Evolutionary conservation across 2,888 invertebrate species (phyloP).

Genomic region (Trachelus troglodyta): DNA sequence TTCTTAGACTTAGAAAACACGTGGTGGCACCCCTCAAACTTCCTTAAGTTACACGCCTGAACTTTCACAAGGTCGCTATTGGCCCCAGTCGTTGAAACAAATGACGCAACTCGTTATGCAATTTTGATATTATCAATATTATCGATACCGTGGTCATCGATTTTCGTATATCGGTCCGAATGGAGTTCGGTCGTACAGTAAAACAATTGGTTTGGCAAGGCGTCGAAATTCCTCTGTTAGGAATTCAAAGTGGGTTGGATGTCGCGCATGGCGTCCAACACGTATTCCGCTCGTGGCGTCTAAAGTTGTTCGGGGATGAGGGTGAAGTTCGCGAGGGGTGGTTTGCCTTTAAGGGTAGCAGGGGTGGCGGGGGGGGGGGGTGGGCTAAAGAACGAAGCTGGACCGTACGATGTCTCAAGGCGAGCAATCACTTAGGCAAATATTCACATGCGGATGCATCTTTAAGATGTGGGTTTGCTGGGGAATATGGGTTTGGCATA

Average conservation of each 20-base stretch:
- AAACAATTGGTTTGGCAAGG: not conserved
- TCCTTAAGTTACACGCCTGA: not conserved
- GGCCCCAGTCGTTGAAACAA: not conserved
- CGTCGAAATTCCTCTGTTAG: not conserved
- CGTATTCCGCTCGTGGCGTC: not conserved
- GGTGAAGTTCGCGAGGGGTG: not conserved
- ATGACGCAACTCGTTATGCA: not conserved
- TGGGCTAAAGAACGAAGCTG: not conserved
- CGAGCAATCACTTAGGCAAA: slow-evolving; percentile 59
- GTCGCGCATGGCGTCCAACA: not conserved
- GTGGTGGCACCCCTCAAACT: not conserved
- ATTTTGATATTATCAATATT: not conserved
- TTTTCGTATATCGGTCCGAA: not conserved
- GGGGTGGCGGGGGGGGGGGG: too few species aligned
- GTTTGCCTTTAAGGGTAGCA: too few species aligned
- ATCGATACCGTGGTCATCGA: not conserved
- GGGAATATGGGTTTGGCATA: not conserved
- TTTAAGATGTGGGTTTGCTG: slow-evolving; percentile 54
- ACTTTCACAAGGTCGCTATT: not conserved
- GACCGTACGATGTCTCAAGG: not conserved
- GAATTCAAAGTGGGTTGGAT: not conserved
- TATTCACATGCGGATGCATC: slow-evolving; percentile 59
- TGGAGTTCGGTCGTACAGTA: not conserved
- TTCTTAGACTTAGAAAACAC: not conserved
- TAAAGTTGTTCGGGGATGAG: not conserved